Conservation (phyloP, 1,140 invertebrate genomes). For the Hylyphantes graminicola region DNA sequence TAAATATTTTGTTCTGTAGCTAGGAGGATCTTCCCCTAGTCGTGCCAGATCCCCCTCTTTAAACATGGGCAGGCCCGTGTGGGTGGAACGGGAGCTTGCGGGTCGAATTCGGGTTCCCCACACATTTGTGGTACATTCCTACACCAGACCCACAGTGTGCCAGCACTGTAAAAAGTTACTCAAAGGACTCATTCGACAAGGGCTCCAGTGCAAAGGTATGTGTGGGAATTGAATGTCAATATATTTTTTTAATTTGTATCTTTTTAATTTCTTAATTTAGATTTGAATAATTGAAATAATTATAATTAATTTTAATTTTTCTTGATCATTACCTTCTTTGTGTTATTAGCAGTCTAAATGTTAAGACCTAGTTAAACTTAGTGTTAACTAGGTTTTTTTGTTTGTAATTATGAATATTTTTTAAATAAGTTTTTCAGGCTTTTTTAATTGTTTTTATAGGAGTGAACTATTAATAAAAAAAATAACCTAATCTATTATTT, state of each 20-base stretch:
- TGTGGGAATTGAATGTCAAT: not conserved
- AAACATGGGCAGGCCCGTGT: slow-evolving; percentile 77
- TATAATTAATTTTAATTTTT: too few relatives aligned
- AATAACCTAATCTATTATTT: too few relatives aligned
- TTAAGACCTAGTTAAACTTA: too few relatives aligned
- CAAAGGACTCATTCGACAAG: slow-evolving; percentile 95
- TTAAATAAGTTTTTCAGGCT: too few relatives aligned
- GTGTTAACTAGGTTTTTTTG: too few relatives aligned
- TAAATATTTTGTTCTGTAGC: slow-evolving; percentile 5
- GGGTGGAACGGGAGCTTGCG: slow-evolving; percentile 80
- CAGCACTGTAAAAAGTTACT: slow-evolving; percentile 95
- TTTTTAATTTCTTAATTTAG: too few relatives aligned
- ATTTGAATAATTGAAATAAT: too few relatives aligned
- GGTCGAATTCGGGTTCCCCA: slow-evolving; percentile 87
- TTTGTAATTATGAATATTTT: too few relatives aligned
- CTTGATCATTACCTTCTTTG: too few relatives aligned
- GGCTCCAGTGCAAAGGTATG: slow-evolving; percentile 87
- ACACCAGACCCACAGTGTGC: slow-evolving; percentile 95
- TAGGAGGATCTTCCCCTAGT: slow-evolving; percentile 63
- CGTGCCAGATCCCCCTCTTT: slow-evolving; percentile 77
- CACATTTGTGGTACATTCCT: slow-evolving; percentile 80
- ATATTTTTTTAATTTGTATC: not conserved
- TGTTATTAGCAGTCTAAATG: too few relatives aligned
- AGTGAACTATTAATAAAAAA: too few relatives aligned
- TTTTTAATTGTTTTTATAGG: too few relatives aligned